These are phyloP conservation scores for Metridium senile DNA, from an alignment of 92 coral and sea anemone genomes.

Conservation along the genomic window DNA sequence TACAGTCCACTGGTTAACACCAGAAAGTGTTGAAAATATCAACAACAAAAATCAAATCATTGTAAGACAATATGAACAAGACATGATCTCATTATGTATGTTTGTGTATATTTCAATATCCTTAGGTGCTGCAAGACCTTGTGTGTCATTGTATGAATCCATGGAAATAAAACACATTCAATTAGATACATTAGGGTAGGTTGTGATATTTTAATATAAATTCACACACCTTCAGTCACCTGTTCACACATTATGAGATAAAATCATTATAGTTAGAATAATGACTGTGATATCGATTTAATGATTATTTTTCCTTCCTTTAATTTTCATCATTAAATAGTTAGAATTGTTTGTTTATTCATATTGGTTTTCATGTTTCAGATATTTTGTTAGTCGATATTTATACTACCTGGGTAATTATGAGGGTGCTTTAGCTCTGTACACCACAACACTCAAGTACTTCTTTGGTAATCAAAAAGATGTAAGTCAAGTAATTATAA, in stretches of 20 bases:
- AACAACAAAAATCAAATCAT: too few species aligned
- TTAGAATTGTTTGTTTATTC: background rate
- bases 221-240: too few species aligned
- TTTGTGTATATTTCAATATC: too few species aligned
- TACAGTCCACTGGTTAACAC: too few species aligned
- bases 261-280: too few species aligned
- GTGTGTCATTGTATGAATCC: conserved; percentile 66
- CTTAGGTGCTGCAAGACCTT: conserved; percentile 82
- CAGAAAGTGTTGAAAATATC: too few species aligned
- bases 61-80: too few species aligned
- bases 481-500: conserved; percentile 51
- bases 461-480: conserved; percentile 91
- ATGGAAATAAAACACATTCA: conserved; percentile 93
- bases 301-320: too few species aligned
- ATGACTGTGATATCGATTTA: too few species aligned
- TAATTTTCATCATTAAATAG: too few species aligned
- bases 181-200: conserved; percentile 89
- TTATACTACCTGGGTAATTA: conserved; percentile 87
- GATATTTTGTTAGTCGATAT: conserved; percentile 77
- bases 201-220: too few species aligned
- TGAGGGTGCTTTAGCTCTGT: conserved; percentile 79
- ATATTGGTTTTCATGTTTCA: conserved; percentile 11
- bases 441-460: conserved; percentile 74
- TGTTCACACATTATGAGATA: too few species aligned
- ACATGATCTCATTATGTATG: background rate